These are phyloP conservation scores for Nomada ferruginata DNA, from an alignment of 2,888 invertebrate species.

Conservation along the genomic window DNA sequence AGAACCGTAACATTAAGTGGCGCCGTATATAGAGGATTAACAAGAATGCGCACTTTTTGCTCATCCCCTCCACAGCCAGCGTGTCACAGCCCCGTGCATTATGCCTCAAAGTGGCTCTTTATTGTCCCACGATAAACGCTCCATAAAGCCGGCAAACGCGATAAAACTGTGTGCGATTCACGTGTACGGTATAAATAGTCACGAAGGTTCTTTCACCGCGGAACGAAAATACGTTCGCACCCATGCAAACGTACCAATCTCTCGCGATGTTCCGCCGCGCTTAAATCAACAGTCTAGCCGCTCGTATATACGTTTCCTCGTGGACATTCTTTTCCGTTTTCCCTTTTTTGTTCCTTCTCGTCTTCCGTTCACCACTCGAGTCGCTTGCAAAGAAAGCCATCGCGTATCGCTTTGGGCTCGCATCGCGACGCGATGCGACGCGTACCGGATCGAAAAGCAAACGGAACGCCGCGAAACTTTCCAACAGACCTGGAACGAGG, in stretches of 20 bases:
- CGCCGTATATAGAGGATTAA: constrained; percentile 18
- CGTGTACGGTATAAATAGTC: constrained; percentile 68
- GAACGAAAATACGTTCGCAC: constrained; percentile 70
- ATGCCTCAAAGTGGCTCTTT: constrained; percentile 63
- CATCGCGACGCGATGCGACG: constrained; percentile 29
- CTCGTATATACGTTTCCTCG: constrained; percentile 52
- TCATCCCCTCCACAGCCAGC: neutral
- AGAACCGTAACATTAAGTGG: constrained; percentile 5
- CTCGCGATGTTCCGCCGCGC: constrained; percentile 65
- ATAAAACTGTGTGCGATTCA: constrained; percentile 67
- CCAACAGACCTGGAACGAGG: constrained; percentile 14
- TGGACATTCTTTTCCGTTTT: constrained; percentile 57
- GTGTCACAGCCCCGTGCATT: constrained; percentile 33
- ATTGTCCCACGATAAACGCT: constrained; percentile 64
- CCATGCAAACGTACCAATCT: constrained; percentile 72
- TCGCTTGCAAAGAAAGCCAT: constrained; percentile 59
- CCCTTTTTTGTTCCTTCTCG: neutral
- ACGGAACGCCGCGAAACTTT: constrained; percentile 42
- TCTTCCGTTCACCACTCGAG: constrained; percentile 41
- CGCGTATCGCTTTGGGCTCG: constrained; percentile 38
- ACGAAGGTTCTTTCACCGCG: constrained; percentile 68
- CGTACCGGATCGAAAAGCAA: constrained; percentile 42
- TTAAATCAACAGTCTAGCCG: constrained; percentile 72
- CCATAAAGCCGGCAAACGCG: constrained; percentile 64
- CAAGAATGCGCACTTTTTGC: constrained; percentile 42